Evolutionary conservation across 2,797 vertebrate genomes (phyloP).

Genomic region (Buceros bicornis): DNA sequence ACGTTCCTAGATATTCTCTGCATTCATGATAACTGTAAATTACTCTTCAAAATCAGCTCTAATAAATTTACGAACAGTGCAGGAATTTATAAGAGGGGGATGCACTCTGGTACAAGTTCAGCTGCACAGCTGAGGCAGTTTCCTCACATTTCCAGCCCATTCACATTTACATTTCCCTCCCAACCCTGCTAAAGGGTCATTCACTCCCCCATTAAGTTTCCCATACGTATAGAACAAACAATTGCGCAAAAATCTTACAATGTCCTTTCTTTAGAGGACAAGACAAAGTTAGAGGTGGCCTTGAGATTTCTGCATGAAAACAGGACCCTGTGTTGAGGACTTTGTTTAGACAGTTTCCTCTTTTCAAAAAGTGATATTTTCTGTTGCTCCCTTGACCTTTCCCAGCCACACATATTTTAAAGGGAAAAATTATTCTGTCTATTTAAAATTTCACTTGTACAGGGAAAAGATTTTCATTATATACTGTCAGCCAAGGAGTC

Average conservation of each 20-base stretch:
- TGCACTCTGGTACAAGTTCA: not conserved
- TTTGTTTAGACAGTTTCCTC: not conserved
- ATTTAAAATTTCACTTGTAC: not conserved
- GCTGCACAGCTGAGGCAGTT: not conserved
- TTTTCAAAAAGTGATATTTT: not conserved
- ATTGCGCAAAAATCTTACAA: not conserved
- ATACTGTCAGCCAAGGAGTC: not conserved
- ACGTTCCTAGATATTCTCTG: not conserved
- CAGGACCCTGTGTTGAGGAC: not conserved
- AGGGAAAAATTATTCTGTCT: not conserved
- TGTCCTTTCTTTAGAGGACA: not conserved
- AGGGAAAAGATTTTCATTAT: not conserved
- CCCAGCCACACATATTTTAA: not conserved
- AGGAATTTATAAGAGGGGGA: no score
- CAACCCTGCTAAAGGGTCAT: not conserved
- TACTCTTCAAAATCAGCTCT: not conserved
- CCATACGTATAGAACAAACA: not conserved
- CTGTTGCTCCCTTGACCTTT: not conserved
- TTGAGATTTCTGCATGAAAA: not conserved
- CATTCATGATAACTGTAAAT: not conserved
- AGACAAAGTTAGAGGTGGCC: not conserved
- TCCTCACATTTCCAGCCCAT: not conserved
- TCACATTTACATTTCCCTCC: not conserved
- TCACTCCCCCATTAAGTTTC: not conserved
- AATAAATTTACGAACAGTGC: not conserved